These are phyloP conservation scores for Drosophila mauritiana DNA, from an alignment of 1,140 invertebrate species.

Conservation along the genomic window DNA sequence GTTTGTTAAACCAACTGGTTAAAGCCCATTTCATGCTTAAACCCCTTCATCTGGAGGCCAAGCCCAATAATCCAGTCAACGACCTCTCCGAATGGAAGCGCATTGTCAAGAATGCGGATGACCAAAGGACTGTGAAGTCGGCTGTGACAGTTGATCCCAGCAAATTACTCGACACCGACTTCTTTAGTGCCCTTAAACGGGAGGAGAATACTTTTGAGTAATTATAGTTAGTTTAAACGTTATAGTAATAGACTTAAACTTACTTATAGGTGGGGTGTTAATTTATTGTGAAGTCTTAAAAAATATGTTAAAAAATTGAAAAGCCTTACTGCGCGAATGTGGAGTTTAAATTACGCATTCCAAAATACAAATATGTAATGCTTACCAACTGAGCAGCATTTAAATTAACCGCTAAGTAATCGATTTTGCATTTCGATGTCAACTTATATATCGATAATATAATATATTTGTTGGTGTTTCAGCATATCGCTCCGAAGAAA, in stretches of 20 bases:
- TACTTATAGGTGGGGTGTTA: too few relatives aligned
- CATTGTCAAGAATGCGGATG: conserved; percentile 46
- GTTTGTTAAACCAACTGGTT: conserved; percentile 61
- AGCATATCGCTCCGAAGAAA: neutral
- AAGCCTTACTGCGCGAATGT: too few relatives aligned
- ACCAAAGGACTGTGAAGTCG: neutral
- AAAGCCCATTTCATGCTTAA: conserved; percentile 73
- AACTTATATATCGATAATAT: neutral
- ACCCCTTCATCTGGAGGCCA: conserved; percentile 57
- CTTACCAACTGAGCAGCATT: neutral
- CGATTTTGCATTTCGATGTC: neutral
- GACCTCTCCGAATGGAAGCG: conserved; percentile 68
- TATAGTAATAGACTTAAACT: too few relatives aligned
- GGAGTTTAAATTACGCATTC: too few relatives aligned
- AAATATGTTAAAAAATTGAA: neutral
- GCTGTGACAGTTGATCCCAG: neutral
- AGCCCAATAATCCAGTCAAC: conserved; percentile 45
- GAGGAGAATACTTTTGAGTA: conserved; percentile 34
- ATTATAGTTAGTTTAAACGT: neutral
- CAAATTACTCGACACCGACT: conserved; percentile 28
- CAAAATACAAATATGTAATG: too few relatives aligned
- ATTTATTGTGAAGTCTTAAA: neutral
- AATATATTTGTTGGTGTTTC: neutral
- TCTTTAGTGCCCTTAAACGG: conserved; percentile 27
- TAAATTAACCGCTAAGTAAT: neutral